phyloP scores from a whole-genome alignment of 2,888 invertebrate genomes.

The Axea sp. region DNA sequence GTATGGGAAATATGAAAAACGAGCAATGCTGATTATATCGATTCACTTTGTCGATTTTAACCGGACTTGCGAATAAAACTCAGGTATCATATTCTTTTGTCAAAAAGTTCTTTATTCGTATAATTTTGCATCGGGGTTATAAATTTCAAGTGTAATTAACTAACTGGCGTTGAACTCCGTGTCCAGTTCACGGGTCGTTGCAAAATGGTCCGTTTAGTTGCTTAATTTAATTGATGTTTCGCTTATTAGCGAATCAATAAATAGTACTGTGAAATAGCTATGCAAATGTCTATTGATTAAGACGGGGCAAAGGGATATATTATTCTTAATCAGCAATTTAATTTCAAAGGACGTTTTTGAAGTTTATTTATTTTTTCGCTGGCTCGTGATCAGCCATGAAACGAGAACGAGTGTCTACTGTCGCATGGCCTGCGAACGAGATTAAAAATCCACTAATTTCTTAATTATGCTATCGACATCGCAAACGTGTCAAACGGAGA shows the following conservation, averaged over 20 bases:
- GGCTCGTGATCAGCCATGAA: conserved; percentile 69
- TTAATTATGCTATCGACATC: conserved; percentile 75
- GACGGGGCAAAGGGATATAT: conserved; percentile 58
- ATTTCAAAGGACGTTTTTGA: conserved; percentile 72
- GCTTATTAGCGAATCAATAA: too few relatives aligned
- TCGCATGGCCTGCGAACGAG: conserved; percentile 65
- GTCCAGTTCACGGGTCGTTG: too few relatives aligned
- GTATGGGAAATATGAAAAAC: too few relatives aligned
- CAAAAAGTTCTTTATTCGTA: too few relatives aligned
- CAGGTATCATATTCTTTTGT: too few relatives aligned
- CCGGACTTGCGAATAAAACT: too few relatives aligned
- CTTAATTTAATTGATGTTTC: conserved; percentile 60
- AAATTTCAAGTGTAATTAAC: too few relatives aligned
- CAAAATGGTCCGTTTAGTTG: too few relatives aligned
- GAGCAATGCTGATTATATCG: too few relatives aligned
- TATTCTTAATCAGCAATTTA: conserved; percentile 77
- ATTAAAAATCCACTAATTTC: conserved; percentile 77
- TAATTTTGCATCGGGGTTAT: too few relatives aligned
- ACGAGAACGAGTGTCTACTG: conserved; percentile 65
- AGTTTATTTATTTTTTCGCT: conserved; percentile 76
- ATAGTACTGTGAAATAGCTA: background rate
- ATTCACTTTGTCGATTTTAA: too few relatives aligned
- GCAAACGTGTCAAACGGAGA: conserved; percentile 73
- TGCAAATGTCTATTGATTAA: conserved; percentile 70
- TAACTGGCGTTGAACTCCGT: too few relatives aligned